These are phyloP conservation scores for Saguinus oedipus DNA, from an alignment of 2,797 vertebrate genomes.

Conservation along the genomic window DNA sequence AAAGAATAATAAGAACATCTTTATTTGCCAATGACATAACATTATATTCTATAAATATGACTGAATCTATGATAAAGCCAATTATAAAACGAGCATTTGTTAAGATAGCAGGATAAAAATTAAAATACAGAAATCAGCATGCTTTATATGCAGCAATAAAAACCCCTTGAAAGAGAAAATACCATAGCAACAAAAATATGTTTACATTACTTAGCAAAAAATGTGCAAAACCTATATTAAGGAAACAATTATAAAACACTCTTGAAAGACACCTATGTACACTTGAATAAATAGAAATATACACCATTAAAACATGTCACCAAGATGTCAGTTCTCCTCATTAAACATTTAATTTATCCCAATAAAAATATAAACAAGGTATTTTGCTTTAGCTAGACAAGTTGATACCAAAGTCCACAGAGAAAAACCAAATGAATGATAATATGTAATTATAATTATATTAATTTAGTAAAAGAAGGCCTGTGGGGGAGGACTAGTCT, in stretches of 20 bases:
- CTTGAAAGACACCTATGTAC: neutral
- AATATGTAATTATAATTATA: neutral
- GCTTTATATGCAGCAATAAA: neutral
- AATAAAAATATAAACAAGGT: neutral
- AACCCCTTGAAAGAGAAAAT: neutral
- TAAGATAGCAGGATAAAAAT: neutral
- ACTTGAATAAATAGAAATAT: neutral
- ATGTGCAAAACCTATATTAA: neutral
- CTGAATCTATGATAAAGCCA: neutral
- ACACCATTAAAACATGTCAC: neutral
- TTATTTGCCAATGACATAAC: neutral
- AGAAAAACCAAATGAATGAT: neutral
- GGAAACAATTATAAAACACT: neutral
- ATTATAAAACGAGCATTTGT: neutral
- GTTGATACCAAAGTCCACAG: neutral
- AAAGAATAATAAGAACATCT: neutral
- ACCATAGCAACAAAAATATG: neutral
- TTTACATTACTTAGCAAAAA: neutral
- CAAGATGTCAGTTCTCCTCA: neutral
- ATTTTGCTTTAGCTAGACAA: neutral
- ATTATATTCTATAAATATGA: neutral
- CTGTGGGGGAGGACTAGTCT: neutral
- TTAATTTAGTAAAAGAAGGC: neutral
- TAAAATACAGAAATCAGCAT: neutral
- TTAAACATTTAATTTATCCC: neutral